Base-by-base conservation (phyloP, 2,888 invertebrate genomes). In the Limenitis arthemis region DNA sequence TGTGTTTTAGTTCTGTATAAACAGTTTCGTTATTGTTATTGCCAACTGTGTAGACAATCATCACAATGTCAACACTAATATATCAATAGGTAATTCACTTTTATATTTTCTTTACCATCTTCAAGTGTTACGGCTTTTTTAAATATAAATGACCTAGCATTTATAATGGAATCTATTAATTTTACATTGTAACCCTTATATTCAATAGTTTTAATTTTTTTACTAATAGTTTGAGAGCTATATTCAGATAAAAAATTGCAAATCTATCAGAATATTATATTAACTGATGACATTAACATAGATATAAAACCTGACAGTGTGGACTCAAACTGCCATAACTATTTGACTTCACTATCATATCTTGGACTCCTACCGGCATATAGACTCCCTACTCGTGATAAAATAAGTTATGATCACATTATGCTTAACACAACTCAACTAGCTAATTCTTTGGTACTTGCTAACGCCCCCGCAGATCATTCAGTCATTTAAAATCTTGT, bases 341-440 rank as follows among this genome's bases (percentile, higher is more conserved):
- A 59, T 36, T 34, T 61, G 7, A 53, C 48, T 8, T 8, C 53
- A 8, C 30, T 51, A 1, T 54, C 61, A 7, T 49, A 42, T 8
- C 53, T 57, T 44, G 57, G 61, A 5, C 33, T 61, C 0, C 29
- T 58, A 8, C 58, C 58, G 11, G 49, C 49, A 5, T 55, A 61
- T 39, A 44, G 47, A 8, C 12, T 55, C 9, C 56, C 56, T 34
- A 61, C 61, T n/a, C 47, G 61, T 29, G 46, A 32, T 4, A 49
- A 50, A n/a, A 61, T 51, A n/a, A 53, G 57, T 34, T 37, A 51
- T 11, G 57, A 61, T 44, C 58, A 61, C 20, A 41, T 52, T 6
- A 50, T 61, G 33, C 11, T 61, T 6, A 61, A 57, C 51, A 48
- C 55, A 6, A 29, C 11, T 28, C 30, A 5, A 12, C 7, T 37